Base-by-base conservation (phyloP, 2,797 vertebrate genomes). In the Coregonus suidteri region DNA sequence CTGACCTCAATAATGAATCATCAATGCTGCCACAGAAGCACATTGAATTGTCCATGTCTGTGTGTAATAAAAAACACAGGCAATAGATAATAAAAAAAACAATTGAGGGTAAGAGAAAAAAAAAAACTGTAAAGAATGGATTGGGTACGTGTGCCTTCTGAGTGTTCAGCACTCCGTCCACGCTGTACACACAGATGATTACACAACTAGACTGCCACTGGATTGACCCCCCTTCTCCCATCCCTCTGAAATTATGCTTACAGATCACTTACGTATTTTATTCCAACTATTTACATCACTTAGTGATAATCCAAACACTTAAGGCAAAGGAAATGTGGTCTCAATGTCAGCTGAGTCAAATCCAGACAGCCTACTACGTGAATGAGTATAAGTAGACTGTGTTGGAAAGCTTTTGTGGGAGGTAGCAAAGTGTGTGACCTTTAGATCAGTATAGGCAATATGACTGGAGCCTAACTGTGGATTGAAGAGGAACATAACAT, bases 1-100 rank as follows among this genome's bases (percentile, higher is more conserved):
- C 72, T 88, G 83, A 85, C 81, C 85, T 80, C 51, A 52, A 79
- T 68, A 77, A 82, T 90, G 82, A 74, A 88, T 88, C 78, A 88
- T 75, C 74, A 75, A 59, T 71, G 78, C 76, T 86, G 83, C 80
- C 83, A 83, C 86, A 82, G 83, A 88, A 88, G 88, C 87, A 77
- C 18, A 76, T 76, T 51, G 73, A 75, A 81, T 62, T 80, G 81
- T 77, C 81, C 71, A 77, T 69, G 74, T 71, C 70, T 79, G 78
- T 75, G 54, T 86, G 84, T 84, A 83, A 87, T 86, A 84, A 85
- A 89, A 85, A 80, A 82, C 9, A 84, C 75, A 71, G 73, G 76
- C 71, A 71, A 83, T 86, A 83, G 81, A 88, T 84, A 65, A 85
- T 88, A 80, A 47, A 47, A 47, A 25, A 25, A 25, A 25, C 25